Base-by-base conservation (phyloP, 2,797 vertebrate species). In the Dipus sagitta region DNA sequence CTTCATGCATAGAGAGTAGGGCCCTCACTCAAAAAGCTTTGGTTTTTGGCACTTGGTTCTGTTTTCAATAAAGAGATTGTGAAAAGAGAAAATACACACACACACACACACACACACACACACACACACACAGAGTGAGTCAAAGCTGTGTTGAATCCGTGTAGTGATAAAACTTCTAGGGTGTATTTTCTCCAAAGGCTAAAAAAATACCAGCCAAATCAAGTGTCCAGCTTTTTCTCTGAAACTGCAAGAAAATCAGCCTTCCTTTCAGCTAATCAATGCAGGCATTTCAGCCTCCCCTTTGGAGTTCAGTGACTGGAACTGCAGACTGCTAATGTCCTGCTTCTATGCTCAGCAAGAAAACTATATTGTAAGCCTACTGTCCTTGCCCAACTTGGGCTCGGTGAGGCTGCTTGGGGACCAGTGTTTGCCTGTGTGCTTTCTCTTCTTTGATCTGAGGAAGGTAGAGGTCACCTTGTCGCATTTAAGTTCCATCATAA, bases 401-500 rank as follows among this genome's bases (percentile, higher is more conserved):
- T 91, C 62, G 54, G 14, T 47, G 34, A 62, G 87, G 42, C 71
- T 80, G 0, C 30, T 23, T 54, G 75, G 65, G 42, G 74, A 86
- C 68, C 80, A 80, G 68, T 20, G 2, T 20, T 28, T 76, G 88
- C 62, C 62, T 92, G 64, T 1, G 0, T 78, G 64, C 42, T 88
- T 91, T 94, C 94, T 79, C 71, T 91, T 92, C 77, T 80, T 88
- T 96, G 90, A 90, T 89, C 28, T 79, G n/a, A 80, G 72, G 83
- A 95, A 88, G 68, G 54, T 79, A n/a, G 83, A 87, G 77, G 75
- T 93, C 85, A 79, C 80, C 23, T 47, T 89, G 32, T 94, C 7
- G 70, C 88, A 90, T 94, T 97, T 95, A 96, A 97, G 90, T 96
- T 93, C 93, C 85, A 34, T 95, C 85, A 70, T 71, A 92, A 94